Conservation (phyloP, 2,888 invertebrate species). For the Oxycera nigricornis region DNA sequence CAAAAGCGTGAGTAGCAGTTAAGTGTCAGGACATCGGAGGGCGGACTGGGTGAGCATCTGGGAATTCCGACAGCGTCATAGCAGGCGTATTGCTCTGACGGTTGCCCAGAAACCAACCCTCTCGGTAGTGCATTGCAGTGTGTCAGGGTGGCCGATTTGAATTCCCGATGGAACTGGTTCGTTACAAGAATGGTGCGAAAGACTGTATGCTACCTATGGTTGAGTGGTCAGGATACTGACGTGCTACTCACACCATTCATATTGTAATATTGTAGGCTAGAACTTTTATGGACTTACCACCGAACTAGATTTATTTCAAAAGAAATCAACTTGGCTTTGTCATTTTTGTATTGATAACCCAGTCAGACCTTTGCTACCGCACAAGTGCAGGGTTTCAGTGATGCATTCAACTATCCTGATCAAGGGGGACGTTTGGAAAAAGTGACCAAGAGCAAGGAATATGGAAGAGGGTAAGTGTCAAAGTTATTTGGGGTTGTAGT, state of each 20-base stretch:
- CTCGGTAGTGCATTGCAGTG: not conserved
- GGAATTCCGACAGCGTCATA: constrained; percentile 17
- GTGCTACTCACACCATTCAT: no score
- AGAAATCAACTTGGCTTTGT: no score
- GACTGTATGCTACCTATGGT: no score
- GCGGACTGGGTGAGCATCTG: constrained; percentile 9
- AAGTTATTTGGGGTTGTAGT: constrained; percentile 40
- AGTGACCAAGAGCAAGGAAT: not conserved
- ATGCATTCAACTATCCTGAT: constrained; percentile 9
- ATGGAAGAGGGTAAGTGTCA: constrained; percentile 39
- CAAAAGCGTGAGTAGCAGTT: constrained; percentile 7
- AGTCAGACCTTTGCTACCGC: not conserved
- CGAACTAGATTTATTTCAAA: no score
- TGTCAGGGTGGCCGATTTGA: not conserved
- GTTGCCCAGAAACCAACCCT: not conserved
- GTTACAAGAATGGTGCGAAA: no score
- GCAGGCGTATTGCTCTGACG: not conserved
- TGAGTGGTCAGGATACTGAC: no score
- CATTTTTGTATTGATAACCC: not conserved
- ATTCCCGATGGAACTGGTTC: no score
- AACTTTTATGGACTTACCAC: no score
- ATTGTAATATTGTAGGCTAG: no score
- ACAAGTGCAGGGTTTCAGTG: not conserved
- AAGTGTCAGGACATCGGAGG: constrained; percentile 18
- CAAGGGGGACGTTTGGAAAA: constrained; percentile 1